Evolutionary conservation across 1,140 invertebrate genomes (phyloP), one percentile per base, ranked within the genome.

Genomic region (Caenorhabditis elegans): DNA sequence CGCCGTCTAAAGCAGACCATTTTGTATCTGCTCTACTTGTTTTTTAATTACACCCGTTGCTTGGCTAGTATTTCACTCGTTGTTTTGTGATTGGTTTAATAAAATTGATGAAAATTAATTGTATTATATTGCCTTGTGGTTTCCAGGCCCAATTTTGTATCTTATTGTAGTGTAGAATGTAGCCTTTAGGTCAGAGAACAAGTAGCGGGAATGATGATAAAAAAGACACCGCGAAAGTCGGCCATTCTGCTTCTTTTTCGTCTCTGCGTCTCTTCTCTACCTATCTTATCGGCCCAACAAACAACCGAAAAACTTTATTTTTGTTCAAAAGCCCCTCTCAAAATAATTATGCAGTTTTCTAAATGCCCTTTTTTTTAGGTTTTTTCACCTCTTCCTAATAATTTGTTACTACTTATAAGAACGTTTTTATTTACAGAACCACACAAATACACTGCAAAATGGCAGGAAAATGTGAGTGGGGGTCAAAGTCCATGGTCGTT

Each of bases 101-200:
- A 43, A 43, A 43, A 43, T 15, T n/a, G n/a, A 15, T 43, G 5
- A 8, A 8, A 43, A 8, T 43, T 43, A 43, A 43, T 5, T 43
- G 15, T 15, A 5, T 43, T 43, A 8, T 8, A 8, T 43, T 43
- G 39, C 28, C 15, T 31, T 22, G 6, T 13, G 17, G 34, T 70
- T 70, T 70, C 13, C 60, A 10, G 28, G 60, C 22, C 34, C 60
- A 17, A n/a, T 22, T 22, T 19, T 43, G 6, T 70, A 70, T 70
- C 60, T 70, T n/a, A n/a, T 22, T 70, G 60, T 70, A 70, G 60
- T 39, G 60, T 70, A 70, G 34, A 70, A 34, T 70, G 60, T 70
- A 70, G 60, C 28, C 60, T 6, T 1, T 17, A n/a, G 34, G 60
- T 70, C 60, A 13, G 39, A 39, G 60, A 39, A 36, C 60, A n/a